Percentiles rank a stretch among this genome's conserved stretches.
Conservation (phyloP, 2,797 vertebrate species). For the Mus spretus region DNA sequence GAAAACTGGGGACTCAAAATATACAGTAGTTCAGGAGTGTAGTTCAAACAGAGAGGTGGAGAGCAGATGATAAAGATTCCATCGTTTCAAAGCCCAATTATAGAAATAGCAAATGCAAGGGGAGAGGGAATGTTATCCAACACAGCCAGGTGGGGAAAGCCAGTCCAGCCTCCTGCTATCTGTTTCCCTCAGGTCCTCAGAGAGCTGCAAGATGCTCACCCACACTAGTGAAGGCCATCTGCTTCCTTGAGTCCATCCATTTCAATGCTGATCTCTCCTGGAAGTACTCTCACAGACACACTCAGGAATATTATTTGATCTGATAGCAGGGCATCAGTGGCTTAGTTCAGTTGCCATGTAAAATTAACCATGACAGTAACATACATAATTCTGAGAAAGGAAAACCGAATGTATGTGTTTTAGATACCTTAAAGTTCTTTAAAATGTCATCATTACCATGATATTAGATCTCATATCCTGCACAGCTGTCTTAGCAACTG, state of each 20-base stretch:
- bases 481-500: background rate
- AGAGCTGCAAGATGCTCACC: background rate
- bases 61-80: background rate
- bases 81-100: background rate
- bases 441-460: background rate
- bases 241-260: background rate
- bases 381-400: constrained; percentile 22
- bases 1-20: background rate
- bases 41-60: background rate
- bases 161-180: background rate
- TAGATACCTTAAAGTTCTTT: background rate
- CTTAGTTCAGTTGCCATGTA: background rate
- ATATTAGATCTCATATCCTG: background rate
- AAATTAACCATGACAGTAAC: background rate
- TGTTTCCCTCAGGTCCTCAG: background rate
- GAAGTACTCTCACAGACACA: background rate
- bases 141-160: background rate
- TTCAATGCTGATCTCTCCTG: background rate
- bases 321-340: background rate
- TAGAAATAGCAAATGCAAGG: background rate
- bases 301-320: background rate
- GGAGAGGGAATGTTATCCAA: background rate
- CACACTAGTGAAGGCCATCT: background rate
- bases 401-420: background rate
- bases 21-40: background rate